phyloP scores from a whole-genome alignment of 2,888 invertebrate species.

The Agonum fuliginosum region DNA sequence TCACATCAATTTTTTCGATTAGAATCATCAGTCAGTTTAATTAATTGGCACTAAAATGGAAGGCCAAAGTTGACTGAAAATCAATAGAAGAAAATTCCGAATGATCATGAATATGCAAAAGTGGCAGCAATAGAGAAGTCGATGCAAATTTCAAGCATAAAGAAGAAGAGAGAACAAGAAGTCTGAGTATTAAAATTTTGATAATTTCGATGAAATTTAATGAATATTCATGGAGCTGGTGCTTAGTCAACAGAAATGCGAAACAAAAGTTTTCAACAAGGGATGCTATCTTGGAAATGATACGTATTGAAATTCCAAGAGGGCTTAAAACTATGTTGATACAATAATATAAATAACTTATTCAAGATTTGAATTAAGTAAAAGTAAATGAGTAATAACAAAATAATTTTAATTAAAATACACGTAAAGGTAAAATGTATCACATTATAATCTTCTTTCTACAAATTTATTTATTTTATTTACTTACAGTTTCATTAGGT shows the following conservation, averaged over 20 bases:
- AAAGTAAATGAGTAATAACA: too few relatives aligned
- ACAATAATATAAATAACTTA: too few relatives aligned
- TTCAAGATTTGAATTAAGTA: too few relatives aligned
- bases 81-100: constrained; percentile 19
- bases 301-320: too few relatives aligned
- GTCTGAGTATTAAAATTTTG: neutral
- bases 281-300: neutral
- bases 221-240: constrained; percentile 11
- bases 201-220: neutral
- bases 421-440: too few relatives aligned
- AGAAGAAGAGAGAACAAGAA: neutral
- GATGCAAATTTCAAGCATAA: constrained; percentile 11
- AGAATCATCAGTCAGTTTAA: constrained; percentile 33
- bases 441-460: too few relatives aligned
- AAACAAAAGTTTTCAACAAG: constrained; percentile 8
- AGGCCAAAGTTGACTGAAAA: constrained; percentile 16
- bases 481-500: too few relatives aligned
- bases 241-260: constrained; percentile 1
- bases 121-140: neutral
- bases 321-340: too few relatives aligned
- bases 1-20: constrained; percentile 22
- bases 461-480: too few relatives aligned
- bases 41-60: constrained; percentile 19
- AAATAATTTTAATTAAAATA: too few relatives aligned
- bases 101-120: constrained; percentile 29